Evolutionary conservation across 2,797 vertebrate species (phyloP), one percentile per base, ranked within the genome.

Genomic region (Holocentrus rufus): DNA sequence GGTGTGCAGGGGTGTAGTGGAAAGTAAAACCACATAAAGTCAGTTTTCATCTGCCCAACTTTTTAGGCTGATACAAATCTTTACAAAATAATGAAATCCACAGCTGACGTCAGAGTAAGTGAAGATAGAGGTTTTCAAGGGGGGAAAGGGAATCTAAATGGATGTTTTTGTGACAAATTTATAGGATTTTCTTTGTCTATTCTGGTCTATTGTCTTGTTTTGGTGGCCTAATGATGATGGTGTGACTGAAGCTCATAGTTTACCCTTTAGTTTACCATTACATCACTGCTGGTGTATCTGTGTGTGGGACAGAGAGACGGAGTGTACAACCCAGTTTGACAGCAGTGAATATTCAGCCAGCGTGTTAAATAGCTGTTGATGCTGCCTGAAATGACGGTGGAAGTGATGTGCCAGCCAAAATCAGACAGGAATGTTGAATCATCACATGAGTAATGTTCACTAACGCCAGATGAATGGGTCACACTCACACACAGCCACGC

Each of bases 341-440:
- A 65, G 46, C 46, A 14, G 22, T 47, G 44, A 56, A 18, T 31
- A 50, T 18, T 83, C 65, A 77, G 69, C 25, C 47, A 5, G 6
- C 76, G 60, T 46, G 39, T 74, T 79, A 80, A 81, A 73, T 65
- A 72, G 68, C 82, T 68, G 73, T 79, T 62, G 64, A 77, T 76
- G 79, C 58, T 77, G 27, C 57, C 64, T 65, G 30, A 72, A 61
- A 80, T 76, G 82, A 85, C 65, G 2, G 63, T 59, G 36, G 18
- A 66, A 79, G 78, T 76, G 69, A 76, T 65, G 70, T 39, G 59
- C 62, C 47, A 67, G 83, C 83, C 76, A 69, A 63, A 80, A 68
- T 77, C 69, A 54, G 77, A 77, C 85, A 85, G 84, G 84, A 87
- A 91, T 81, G 88, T 88, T 88, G 88, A 90, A 84, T 92, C 90